Evolutionary conservation across 2,113 vertebrate species (phyloP).

Genomic region (Tachuris rubrigastra): DNA sequence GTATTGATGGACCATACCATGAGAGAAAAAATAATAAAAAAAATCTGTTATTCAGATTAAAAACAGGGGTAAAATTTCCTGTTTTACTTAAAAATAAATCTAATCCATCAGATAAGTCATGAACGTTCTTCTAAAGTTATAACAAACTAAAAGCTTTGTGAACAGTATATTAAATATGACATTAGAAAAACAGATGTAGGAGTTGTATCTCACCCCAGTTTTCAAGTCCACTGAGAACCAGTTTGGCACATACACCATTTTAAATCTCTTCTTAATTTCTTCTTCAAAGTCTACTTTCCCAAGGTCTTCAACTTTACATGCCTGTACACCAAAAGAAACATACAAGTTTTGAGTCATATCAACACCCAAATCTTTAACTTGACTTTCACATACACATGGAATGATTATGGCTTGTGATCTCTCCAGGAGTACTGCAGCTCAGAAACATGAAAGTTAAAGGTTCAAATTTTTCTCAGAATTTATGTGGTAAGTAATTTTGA

Average conservation of each 20-base stretch:
- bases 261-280: conserved; percentile 98
- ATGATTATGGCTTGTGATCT: fast-evolving
- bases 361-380: background rate
- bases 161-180: background rate
- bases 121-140: background rate
- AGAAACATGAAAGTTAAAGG: background rate
- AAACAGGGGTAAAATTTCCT: background rate
- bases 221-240: conserved; percentile 99
- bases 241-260: conserved; percentile 99
- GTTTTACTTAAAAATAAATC: background rate
- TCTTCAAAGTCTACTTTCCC: conserved; percentile 99
- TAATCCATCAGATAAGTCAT: background rate
- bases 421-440: background rate
- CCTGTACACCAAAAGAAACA: conserved; percentile 73
- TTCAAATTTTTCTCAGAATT: background rate
- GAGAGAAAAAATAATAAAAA: background rate
- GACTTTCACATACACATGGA: background rate
- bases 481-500: background rate
- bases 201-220: conserved; percentile 87
- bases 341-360: background rate
- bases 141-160: background rate
- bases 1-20: background rate
- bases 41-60: background rate
- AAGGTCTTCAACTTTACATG: conserved; percentile 96
- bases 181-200: background rate